Evolutionary conservation across 2,888 invertebrate species (phyloP).

Genomic region (Buathra laborator): DNA sequence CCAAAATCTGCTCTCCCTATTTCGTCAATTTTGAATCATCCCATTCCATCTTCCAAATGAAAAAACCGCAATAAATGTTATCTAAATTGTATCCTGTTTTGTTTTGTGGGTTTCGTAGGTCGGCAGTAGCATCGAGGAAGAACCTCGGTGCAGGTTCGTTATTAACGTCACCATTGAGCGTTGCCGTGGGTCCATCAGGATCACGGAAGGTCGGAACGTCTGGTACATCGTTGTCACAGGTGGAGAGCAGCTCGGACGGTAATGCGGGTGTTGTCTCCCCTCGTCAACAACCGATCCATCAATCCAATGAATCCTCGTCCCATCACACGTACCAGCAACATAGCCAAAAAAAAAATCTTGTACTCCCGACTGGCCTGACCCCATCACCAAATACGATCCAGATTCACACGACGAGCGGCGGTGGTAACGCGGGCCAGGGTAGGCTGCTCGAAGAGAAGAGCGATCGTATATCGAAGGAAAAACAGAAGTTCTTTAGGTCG

Average conservation of each 20-base stretch:
- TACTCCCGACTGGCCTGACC: conserved; percentile 63
- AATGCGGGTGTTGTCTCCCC: conserved; percentile 86
- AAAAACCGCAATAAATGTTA: background rate
- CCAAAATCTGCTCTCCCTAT: too few species aligned
- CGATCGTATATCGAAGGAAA: conserved; percentile 94
- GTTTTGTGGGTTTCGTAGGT: conserved; percentile 73
- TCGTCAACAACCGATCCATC: conserved; percentile 82
- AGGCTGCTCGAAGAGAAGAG: conserved; percentile 87
- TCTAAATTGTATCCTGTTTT: conserved; percentile 19
- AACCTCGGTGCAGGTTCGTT: conserved; percentile 62
- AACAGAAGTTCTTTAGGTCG: conserved; percentile 94
- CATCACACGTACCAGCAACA: conserved; percentile 72
- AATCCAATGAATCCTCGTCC: conserved; percentile 76
- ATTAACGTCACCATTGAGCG: conserved; percentile 60
- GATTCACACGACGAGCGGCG: conserved; percentile 70
- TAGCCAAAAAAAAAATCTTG: conserved; percentile 64
- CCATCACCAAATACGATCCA: conserved; percentile 69
- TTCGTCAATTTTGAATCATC: background rate
- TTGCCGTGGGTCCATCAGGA: conserved; percentile 57
- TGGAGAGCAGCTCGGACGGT: conserved; percentile 86
- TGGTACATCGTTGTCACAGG: conserved; percentile 81
- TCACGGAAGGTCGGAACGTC: conserved; percentile 62
- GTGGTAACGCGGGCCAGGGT: conserved; percentile 85
- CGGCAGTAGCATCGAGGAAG: conserved; percentile 81
- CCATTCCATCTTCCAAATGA: background rate